Conservation (phyloP, 2,888 invertebrate species). For the Hirtodrosophila trivittata region DNA sequence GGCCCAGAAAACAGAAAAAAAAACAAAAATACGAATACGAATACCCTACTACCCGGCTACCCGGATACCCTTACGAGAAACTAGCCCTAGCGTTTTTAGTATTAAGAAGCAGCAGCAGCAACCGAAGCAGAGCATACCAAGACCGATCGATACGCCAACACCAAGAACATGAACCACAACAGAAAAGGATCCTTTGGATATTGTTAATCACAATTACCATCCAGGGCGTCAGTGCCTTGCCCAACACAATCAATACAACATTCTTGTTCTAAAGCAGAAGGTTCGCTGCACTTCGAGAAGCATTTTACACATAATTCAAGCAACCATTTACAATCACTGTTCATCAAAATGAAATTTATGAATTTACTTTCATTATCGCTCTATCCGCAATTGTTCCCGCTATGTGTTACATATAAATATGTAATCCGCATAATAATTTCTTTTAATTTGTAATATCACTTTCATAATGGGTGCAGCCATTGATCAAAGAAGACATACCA, state of each 20-base stretch:
- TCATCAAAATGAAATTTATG: slow-evolving; percentile 27
- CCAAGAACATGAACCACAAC: neutral
- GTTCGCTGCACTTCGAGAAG: slow-evolving; percentile 16
- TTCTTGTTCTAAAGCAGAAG: too few species aligned
- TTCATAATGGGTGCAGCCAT: slow-evolving; percentile 5
- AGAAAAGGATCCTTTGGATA: neutral
- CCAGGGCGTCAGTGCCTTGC: too few species aligned
- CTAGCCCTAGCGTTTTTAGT: slow-evolving; percentile 40
- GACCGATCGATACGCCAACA: slow-evolving; percentile 1
- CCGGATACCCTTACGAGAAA: slow-evolving; percentile 35
- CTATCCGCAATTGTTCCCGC: slow-evolving; percentile 30
- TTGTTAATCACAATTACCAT: neutral
- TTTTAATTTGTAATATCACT: slow-evolving; percentile 15
- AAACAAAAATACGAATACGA: slow-evolving; percentile 33
- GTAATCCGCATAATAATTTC: slow-evolving; percentile 19
- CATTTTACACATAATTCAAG: slow-evolving; percentile 25
- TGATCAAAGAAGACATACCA: slow-evolving; percentile 15
- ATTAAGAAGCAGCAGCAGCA: slow-evolving; percentile 29
- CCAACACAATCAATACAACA: too few species aligned
- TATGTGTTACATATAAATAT: slow-evolving; percentile 31
- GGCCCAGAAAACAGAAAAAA: slow-evolving; percentile 17
- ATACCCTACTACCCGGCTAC: slow-evolving; percentile 14
- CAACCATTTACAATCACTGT: slow-evolving; percentile 30
- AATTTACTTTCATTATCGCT: slow-evolving; percentile 33
- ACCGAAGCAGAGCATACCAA: slow-evolving; percentile 13